phyloP scores from a whole-genome alignment of 1,140 invertebrate genomes.

The Riptortus pedestris region DNA sequence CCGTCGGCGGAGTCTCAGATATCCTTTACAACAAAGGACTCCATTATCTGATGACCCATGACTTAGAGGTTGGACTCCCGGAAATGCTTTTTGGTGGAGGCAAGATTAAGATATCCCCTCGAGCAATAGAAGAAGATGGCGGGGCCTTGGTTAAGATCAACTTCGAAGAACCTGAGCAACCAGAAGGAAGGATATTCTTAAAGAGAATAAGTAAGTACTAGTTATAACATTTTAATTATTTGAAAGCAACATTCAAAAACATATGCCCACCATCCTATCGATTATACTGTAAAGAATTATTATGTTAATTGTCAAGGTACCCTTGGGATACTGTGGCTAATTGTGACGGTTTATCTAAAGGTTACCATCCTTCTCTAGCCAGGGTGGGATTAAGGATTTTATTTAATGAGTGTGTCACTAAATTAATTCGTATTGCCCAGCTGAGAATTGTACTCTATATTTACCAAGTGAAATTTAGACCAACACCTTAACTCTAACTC shows the following conservation, averaged over 20 bases:
- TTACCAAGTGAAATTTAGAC: too few species aligned
- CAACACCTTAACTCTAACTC: too few species aligned
- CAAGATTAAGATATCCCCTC: slow-evolving; percentile 57
- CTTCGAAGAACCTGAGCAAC: slow-evolving; percentile 35
- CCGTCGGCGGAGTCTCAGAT: slow-evolving; percentile 58
- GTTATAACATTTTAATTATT: slow-evolving; percentile 6
- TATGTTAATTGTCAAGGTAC: too few species aligned
- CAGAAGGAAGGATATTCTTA: slow-evolving; percentile 50
- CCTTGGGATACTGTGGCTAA: too few species aligned
- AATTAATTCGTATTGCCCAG: too few species aligned
- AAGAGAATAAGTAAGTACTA: slow-evolving; percentile 59
- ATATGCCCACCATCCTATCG: too few species aligned
- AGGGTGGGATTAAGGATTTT: too few species aligned
- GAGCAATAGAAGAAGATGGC: slow-evolving; percentile 50
- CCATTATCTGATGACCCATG: slow-evolving; percentile 62
- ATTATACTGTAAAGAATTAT: too few species aligned
- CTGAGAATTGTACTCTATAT: too few species aligned
- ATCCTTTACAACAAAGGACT: slow-evolving; percentile 54
- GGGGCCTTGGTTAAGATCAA: slow-evolving; percentile 62
- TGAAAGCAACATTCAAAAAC: not conserved
- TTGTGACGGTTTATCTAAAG: too few species aligned
- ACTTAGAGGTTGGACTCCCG: slow-evolving; percentile 57
- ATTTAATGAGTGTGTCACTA: too few species aligned
- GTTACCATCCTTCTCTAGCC: too few species aligned
- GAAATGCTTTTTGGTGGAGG: slow-evolving; percentile 57